Evolutionary conservation across 2,113 vertebrate species (phyloP).

Genomic region (Gymnogyps californianus): DNA sequence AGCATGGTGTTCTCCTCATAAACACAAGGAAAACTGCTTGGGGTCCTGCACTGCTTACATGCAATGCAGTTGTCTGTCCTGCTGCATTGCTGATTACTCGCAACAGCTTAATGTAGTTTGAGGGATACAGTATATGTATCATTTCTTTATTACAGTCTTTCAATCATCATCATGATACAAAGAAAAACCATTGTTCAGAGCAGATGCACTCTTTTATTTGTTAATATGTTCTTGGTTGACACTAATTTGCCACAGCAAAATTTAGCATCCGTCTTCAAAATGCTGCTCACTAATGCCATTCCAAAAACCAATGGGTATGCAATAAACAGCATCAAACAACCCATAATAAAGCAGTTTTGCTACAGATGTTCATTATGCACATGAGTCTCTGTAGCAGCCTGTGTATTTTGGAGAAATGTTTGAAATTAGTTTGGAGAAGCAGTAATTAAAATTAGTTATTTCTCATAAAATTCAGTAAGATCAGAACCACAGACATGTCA

Average conservation of each 20-base stretch:
- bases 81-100: not conserved
- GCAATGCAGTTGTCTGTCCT: not conserved
- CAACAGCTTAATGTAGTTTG: slow-evolving; percentile 39
- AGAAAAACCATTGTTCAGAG: slow-evolving; percentile 10
- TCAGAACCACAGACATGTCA: not conserved
- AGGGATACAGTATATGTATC: slow-evolving; percentile 25
- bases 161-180: slow-evolving; percentile 41
- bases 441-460: slow-evolving; percentile 23
- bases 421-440: slow-evolving; percentile 41
- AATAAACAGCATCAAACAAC: slow-evolving; percentile 28
- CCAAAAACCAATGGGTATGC: slow-evolving; percentile 21
- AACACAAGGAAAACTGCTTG: not conserved
- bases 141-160: slow-evolving; percentile 44
- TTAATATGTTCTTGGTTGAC: slow-evolving; percentile 51
- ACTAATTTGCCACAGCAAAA: slow-evolving; percentile 21
- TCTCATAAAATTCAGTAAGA: not conserved
- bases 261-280: slow-evolving; percentile 35
- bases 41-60: not conserved
- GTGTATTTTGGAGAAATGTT: slow-evolving; percentile 46
- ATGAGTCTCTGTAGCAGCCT: slow-evolving; percentile 31
- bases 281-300: slow-evolving; percentile 23
- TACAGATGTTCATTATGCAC: slow-evolving; percentile 68
- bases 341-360: slow-evolving; percentile 51
- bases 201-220: slow-evolving; percentile 54
- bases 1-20: not conserved